Conservation (phyloP, 1,140 invertebrate species). For the Phenacoccus solenopsis region DNA sequence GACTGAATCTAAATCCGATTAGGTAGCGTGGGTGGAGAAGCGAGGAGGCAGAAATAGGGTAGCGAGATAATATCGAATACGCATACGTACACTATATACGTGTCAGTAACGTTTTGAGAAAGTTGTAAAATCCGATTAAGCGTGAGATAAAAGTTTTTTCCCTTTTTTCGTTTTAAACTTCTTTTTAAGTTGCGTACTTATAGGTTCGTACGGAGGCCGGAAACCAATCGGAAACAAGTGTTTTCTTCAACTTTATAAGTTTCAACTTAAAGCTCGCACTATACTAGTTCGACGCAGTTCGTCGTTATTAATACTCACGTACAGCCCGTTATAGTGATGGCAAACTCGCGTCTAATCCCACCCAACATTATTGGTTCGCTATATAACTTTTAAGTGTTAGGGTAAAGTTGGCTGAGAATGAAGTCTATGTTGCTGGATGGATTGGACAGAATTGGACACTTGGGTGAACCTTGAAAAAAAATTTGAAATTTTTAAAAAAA, state of each 20-base stretch:
- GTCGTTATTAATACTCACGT: slow-evolving; percentile 1
- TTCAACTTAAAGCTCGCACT: not conserved
- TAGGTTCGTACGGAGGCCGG: not conserved
- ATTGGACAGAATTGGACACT: too few relatives aligned
- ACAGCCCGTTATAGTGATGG: not conserved
- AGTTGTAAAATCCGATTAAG: slow-evolving; percentile 2
- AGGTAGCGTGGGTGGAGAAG: not conserved
- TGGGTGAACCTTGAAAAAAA: too few relatives aligned
- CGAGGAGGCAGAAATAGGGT: not conserved
- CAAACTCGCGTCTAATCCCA: not conserved
- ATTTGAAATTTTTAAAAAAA: too few relatives aligned
- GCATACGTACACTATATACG: not conserved
- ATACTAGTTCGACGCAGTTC: not conserved
- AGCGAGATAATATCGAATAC: not conserved
- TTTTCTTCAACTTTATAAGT: slow-evolving; percentile 3
- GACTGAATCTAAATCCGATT: not conserved
- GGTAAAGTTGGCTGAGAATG: not conserved
- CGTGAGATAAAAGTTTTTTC: slow-evolving; percentile 2
- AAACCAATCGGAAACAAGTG: slow-evolving; percentile 1
- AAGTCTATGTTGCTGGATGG: too few relatives aligned
- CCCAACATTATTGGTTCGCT: not conserved
- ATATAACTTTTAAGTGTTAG: not conserved
- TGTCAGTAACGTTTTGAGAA: slow-evolving; percentile 1
- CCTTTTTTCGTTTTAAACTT: slow-evolving; percentile 2
- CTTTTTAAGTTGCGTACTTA: slow-evolving; percentile 1